These are phyloP conservation scores for Gymnodraco acuticeps DNA, from an alignment of 2,797 vertebrate genomes.

Conservation along the genomic window DNA sequence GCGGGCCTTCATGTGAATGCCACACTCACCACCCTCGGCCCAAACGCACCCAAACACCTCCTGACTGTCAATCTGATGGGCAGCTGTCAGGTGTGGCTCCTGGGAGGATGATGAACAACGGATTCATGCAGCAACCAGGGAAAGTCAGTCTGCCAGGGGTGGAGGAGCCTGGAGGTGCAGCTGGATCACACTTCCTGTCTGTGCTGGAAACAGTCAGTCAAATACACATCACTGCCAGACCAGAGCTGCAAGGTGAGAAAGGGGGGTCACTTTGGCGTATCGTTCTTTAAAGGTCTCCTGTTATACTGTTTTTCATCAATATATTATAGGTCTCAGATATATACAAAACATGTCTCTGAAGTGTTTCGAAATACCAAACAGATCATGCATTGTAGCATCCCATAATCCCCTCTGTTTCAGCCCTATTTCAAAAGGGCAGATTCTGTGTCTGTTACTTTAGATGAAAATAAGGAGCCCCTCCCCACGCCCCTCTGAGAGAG, in stretches of 20 bases:
- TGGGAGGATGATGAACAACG: slow-evolving; percentile 29
- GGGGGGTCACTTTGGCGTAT: neutral
- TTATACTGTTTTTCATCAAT: too few relatives aligned
- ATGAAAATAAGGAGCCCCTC: too few relatives aligned
- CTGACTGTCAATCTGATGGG: slow-evolving; percentile 27
- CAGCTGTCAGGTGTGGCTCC: slow-evolving; percentile 24
- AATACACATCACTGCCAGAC: slow-evolving; percentile 82
- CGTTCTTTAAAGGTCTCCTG: too few relatives aligned
- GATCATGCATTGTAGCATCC: too few relatives aligned
- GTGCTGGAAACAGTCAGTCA: slow-evolving; percentile 76
- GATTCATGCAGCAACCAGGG: slow-evolving; percentile 5
- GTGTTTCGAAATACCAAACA: too few relatives aligned
- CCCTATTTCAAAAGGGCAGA: too few relatives aligned
- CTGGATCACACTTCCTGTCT: slow-evolving; percentile 59
- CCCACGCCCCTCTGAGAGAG: too few relatives aligned
- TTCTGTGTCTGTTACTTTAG: too few relatives aligned
- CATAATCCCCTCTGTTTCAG: too few relatives aligned
- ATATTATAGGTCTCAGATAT: too few relatives aligned
- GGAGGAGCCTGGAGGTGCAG: slow-evolving; percentile 35
- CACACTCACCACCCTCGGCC: slow-evolving; percentile 42
- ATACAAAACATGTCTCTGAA: too few relatives aligned
- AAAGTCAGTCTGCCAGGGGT: slow-evolving; percentile 1
- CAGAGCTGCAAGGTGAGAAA: slow-evolving; percentile 83
- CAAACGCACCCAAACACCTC: slow-evolving; percentile 24
- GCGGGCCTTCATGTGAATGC: slow-evolving; percentile 48